Evolutionary conservation across 2,888 invertebrate genomes (phyloP), one percentile per base, ranked within the genome.

Genomic region (Ctena decussata): DNA sequence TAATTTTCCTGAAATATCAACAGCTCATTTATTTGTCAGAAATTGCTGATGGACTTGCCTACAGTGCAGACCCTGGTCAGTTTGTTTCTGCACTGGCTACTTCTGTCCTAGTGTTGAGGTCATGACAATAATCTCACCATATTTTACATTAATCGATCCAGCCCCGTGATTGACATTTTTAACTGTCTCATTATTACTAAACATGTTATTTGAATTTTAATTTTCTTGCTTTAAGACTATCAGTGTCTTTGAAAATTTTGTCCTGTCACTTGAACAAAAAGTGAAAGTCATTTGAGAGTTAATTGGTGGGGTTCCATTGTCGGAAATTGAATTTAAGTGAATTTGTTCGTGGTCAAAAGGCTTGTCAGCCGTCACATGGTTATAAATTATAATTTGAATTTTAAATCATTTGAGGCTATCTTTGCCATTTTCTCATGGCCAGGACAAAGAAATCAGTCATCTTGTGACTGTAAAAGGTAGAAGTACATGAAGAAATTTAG

Each of bases 171-270:
- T 65, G 65, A 65, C 65, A 65, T 32, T 35, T 65, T 65, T 35
- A 65, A 65, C 65, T 65, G 35, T 65, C 65, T 5, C 65, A 65
- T 65, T 65, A 35, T 65, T 30, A 32, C 35, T 18, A 35, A 65
- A 65, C 18, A 35, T 65, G 32, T 65, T 65, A 65, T 65, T 65
- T 65, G 65, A 65, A 65, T 65, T 65, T 65, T 65, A 65, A 65
- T 65, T 65, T 65, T 65, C 32, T 65, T 32, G 27, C 65, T 65
- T 27, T 3, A 65, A 35, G 18, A 65, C 65, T 65, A 65, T 65
- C 65, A 35, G 35, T 65, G 18, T 35, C 65, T 32, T 65, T 1
- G 18, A 65, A 65, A 11, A 65, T 65, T 65, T 65, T 65, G 65
- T 65, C 35, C 65, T 65, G 65, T 65, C 65, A 65, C 3, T 24